A percentile compares a stretch with the other conserved stretches of the same genome.
Conservation (phyloP, 2,888 invertebrate genomes). For the Sericinus montela region DNA sequence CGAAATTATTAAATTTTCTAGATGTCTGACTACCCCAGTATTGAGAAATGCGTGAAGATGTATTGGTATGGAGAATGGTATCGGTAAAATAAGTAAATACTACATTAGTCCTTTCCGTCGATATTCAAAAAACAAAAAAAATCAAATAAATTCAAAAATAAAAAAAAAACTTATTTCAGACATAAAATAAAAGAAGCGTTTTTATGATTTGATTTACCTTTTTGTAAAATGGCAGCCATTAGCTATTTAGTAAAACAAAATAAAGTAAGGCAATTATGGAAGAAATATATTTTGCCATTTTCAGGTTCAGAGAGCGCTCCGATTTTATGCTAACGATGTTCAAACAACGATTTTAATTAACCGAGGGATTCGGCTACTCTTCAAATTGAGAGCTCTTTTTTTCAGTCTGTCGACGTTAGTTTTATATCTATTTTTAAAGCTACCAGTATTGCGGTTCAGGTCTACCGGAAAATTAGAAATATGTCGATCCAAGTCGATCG, state of each 20-base stretch:
- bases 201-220: too few species aligned
- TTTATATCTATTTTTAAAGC: constrained; percentile 54
- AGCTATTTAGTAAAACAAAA: constrained; percentile 10
- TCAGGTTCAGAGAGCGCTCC: constrained; percentile 21
- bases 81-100: too few species aligned
- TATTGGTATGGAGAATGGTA: too few species aligned
- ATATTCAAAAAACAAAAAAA: too few species aligned
- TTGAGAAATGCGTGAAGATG: too few species aligned
- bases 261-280: constrained; percentile 10
- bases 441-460: constrained; percentile 48
- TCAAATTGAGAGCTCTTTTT: constrained; percentile 38
- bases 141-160: too few species aligned
- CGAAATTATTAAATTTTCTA: too few species aligned
- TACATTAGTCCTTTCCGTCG: too few species aligned
- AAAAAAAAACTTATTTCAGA: too few species aligned
- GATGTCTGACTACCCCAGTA: too few species aligned
- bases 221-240: constrained; percentile 1
- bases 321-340: constrained; percentile 42
- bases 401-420: constrained; percentile 53
- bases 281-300: constrained; percentile 21
- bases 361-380: constrained; percentile 37
- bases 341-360: constrained; percentile 51
- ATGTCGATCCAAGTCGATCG: constrained; percentile 56
- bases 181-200: too few species aligned
- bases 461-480: constrained; percentile 71